phyloP scores from a whole-genome alignment of 2,888 invertebrate species.

The Byasa hedistus region DNA sequence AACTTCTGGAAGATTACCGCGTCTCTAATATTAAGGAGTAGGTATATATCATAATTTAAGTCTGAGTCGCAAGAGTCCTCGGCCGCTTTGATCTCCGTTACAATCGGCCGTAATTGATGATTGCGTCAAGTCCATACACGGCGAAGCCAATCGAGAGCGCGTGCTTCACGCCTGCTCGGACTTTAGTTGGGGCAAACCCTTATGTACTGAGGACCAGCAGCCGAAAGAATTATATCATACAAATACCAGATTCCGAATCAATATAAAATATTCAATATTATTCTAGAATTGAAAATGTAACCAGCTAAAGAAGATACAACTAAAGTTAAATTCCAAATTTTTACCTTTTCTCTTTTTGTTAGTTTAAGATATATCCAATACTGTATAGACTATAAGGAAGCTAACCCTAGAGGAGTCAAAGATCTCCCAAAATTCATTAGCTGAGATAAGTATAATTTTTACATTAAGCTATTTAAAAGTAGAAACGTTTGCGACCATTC shows the following conservation, averaged over 20 bases:
- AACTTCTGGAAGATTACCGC: conserved; percentile 3
- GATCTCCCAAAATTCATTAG: too few species aligned
- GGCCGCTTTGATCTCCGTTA: conserved; percentile 74
- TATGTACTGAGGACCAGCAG: conserved; percentile 1
- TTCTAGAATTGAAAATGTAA: too few species aligned
- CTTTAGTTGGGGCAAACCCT: conserved; percentile 17
- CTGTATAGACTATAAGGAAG: too few species aligned
- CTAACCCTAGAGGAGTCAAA: too few species aligned
- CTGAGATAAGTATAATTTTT: too few species aligned
- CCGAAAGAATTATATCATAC: not conserved
- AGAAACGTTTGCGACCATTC: too few species aligned
- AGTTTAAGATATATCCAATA: too few species aligned
- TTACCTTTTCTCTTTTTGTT: too few species aligned
- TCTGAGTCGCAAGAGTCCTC: conserved; percentile 57
- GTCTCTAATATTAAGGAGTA: conserved; percentile 42
- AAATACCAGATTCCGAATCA: too few species aligned
- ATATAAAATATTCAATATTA: not conserved
- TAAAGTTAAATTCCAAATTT: too few species aligned
- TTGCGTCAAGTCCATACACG: conserved; percentile 52
- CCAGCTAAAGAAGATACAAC: too few species aligned
- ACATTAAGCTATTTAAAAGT: too few species aligned
- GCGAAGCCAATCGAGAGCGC: conserved; percentile 52
- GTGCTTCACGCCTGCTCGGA: conserved; percentile 38
- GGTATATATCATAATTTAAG: conserved; percentile 62
- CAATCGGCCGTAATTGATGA: conserved; percentile 76